Evolutionary conservation across 2,888 invertebrate species (phyloP).

Genomic region (Drosophila paramelanica): DNA sequence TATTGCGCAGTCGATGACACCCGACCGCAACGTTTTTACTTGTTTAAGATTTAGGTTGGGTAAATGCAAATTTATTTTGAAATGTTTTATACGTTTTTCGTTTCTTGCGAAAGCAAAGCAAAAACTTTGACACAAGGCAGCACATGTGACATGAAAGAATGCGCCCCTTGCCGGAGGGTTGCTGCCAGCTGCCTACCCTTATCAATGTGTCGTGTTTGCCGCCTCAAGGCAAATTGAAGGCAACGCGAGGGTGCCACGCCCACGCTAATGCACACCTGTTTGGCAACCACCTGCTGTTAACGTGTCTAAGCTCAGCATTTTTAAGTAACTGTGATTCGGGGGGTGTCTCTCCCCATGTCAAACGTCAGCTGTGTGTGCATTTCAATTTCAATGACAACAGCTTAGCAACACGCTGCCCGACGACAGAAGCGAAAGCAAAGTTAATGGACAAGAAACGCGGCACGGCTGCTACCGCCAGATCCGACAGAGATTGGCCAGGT

Average conservation of each 20-base stretch:
- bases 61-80: conserved; percentile 74
- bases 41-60: conserved; percentile 1
- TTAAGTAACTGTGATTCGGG: conserved; percentile 79
- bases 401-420: conserved; percentile 70
- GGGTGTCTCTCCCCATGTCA: conserved; percentile 62
- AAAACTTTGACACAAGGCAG: conserved; percentile 40
- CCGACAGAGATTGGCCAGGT: conserved; percentile 13
- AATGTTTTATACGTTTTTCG: conserved; percentile 51
- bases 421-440: conserved; percentile 55
- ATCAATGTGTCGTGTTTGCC: conserved; percentile 39
- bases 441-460: conserved; percentile 72
- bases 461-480: conserved; percentile 1
- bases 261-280: conserved; percentile 61
- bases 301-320: conserved; percentile 66
- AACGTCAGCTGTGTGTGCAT: conserved; percentile 77
- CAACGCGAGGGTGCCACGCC: conserved; percentile 34
- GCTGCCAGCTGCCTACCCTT: conserved; percentile 45
- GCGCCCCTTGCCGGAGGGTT: conserved; percentile 11
- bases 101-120: conserved; percentile 18
- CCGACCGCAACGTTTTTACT: too few relatives aligned
- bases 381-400: conserved; percentile 77
- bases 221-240: conserved; percentile 63
- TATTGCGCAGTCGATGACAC: too few relatives aligned
- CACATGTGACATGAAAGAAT: conserved; percentile 34
- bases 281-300: conserved; percentile 78